Evolutionary conservation across 2,797 vertebrate species (phyloP).

Genomic region (Squalus acanthias): DNA sequence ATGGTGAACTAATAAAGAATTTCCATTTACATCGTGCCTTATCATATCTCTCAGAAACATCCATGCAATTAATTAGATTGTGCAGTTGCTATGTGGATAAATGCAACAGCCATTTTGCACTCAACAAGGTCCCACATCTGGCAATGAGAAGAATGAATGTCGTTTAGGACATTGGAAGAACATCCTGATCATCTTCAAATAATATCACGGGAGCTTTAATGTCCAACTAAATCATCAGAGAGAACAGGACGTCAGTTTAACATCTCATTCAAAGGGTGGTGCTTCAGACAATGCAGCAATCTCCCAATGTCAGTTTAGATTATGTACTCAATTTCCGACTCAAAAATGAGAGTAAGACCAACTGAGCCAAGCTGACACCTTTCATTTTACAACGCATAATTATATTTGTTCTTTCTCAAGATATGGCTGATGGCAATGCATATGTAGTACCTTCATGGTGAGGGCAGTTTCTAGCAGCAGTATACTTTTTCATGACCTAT

Average conservation of each 20-base stretch:
- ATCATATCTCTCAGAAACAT: not conserved
- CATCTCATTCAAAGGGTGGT: not conserved
- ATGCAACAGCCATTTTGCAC: not conserved
- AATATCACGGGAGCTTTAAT: not conserved
- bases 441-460: not conserved
- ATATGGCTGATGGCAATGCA: not conserved
- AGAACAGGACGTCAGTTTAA: not conserved
- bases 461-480: not conserved
- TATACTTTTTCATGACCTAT: not conserved
- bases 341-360: not conserved
- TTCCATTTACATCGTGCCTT: not conserved
- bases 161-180: not conserved
- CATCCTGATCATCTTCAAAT: not conserved
- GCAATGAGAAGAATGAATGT: not conserved
- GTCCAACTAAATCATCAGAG: not conserved
- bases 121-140: not conserved
- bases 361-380: not conserved
- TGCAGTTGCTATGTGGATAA: not conserved
- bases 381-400: not conserved
- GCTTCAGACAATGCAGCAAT: not conserved
- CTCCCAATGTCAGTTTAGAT: not conserved
- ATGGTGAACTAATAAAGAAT: not conserved
- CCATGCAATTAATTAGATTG: not conserved
- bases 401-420: not conserved
- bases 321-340: not conserved